Percentiles rank a stretch among this genome's conserved stretches.
Evolutionary conservation across 2,113 vertebrate species (phyloP).

Genomic region (Tamias sibiricus): DNA sequence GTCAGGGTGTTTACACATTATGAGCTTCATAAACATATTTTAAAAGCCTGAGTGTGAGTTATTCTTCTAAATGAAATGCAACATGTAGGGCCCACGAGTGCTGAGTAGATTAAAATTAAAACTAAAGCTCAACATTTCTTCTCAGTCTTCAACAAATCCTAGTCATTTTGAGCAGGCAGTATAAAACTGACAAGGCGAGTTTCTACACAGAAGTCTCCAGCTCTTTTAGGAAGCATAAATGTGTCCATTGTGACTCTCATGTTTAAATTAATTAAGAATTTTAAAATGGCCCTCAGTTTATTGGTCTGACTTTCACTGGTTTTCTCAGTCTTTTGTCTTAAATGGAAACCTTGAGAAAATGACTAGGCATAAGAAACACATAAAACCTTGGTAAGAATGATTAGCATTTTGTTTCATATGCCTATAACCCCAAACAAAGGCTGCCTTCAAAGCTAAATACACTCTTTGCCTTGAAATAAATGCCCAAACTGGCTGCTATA

Average conservation of each 20-base stretch:
- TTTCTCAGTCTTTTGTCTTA: neutral
- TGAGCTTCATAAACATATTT: neutral
- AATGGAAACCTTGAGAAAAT: neutral
- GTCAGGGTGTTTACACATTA: neutral
- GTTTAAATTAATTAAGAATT: neutral
- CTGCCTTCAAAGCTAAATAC: neutral
- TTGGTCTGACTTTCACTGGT: neutral
- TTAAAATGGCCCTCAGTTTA: neutral
- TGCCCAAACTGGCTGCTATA: neutral
- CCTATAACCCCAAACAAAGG: neutral
- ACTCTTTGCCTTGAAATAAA: neutral
- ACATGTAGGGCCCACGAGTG: neutral
- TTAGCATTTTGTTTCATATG: neutral
- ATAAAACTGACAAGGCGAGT: neutral
- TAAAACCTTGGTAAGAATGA: neutral
- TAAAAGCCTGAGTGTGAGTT: neutral
- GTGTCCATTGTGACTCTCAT: neutral
- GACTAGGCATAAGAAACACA: neutral
- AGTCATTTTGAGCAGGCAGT: neutral
- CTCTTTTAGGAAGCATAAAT: neutral
- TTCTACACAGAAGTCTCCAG: neutral
- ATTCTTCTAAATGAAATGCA: neutral
- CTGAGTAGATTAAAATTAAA: neutral
- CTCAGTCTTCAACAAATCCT: neutral
- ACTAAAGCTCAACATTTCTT: neutral